These are phyloP conservation scores for Sturnus vulgaris DNA, from an alignment of 2,113 vertebrate species.

Conservation along the genomic window DNA sequence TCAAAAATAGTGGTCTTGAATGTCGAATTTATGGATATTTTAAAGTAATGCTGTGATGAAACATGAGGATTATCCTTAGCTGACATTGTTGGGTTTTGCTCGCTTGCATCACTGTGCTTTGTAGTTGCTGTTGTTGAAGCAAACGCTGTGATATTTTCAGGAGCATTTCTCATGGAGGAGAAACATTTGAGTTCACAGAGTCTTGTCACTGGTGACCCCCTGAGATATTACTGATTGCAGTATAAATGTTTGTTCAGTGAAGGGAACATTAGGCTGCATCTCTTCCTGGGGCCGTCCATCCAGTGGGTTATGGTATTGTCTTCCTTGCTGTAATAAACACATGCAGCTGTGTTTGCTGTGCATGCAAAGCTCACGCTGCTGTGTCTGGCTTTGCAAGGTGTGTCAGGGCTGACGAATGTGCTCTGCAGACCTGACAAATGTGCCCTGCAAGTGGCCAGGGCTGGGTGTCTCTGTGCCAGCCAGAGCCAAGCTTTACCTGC, in stretches of 20 bases:
- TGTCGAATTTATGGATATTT: background rate
- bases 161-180: background rate
- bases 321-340: background rate
- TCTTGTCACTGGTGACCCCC: background rate
- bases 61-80: background rate
- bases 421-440: background rate
- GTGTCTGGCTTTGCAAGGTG: background rate
- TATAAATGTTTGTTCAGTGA: background rate
- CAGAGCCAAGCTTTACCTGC: background rate
- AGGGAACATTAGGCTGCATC: background rate
- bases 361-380: background rate
- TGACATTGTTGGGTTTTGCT: background rate
- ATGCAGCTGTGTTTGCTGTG: background rate
- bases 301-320: background rate
- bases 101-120: background rate
- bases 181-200: background rate
- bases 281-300: background rate
- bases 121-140: background rate
- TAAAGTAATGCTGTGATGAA: background rate
- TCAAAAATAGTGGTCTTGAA: background rate
- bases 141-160: background rate
- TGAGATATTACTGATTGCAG: fast-evolving
- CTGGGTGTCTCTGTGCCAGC: background rate
- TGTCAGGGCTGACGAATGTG: background rate
- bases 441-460: background rate